These are phyloP conservation scores for Tadarida brasiliensis DNA, from an alignment of 2,797 vertebrate genomes.

Conservation along the genomic window DNA sequence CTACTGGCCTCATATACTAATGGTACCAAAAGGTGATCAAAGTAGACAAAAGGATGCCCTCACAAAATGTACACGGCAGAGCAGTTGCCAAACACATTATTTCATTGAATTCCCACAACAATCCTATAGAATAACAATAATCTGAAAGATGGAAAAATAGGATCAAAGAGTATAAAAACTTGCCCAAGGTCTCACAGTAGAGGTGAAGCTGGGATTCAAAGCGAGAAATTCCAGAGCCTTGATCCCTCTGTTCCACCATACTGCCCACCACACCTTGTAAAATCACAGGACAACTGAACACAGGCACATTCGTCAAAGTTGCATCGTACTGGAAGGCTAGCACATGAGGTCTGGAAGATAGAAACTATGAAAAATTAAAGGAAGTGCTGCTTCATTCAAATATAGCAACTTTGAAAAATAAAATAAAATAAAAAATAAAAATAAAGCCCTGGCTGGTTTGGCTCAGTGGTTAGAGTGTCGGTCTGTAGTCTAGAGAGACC, in stretches of 20 bases:
- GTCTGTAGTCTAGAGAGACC: no score
- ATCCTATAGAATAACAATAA: not conserved
- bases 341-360: not conserved
- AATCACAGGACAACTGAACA: not conserved
- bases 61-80: not conserved
- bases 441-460: no score
- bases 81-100: not conserved
- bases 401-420: no score
- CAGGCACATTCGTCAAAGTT: not conserved
- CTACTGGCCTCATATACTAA: not conserved
- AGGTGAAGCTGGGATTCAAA: not conserved
- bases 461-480: no score
- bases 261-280: not conserved
- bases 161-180: constrained; percentile 1
- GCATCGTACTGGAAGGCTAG: not conserved
- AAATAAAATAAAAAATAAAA: no score
- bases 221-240: not conserved
- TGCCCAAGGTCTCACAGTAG: not conserved
- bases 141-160: not conserved
- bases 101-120: not conserved
- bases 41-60: not conserved
- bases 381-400: not conserved
- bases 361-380: not conserved
- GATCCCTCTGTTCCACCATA: not conserved
- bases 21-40: not conserved